These are phyloP conservation scores for Pseudolycoriella hygida DNA, from an alignment of 2,888 invertebrate species.

Conservation along the genomic window DNA sequence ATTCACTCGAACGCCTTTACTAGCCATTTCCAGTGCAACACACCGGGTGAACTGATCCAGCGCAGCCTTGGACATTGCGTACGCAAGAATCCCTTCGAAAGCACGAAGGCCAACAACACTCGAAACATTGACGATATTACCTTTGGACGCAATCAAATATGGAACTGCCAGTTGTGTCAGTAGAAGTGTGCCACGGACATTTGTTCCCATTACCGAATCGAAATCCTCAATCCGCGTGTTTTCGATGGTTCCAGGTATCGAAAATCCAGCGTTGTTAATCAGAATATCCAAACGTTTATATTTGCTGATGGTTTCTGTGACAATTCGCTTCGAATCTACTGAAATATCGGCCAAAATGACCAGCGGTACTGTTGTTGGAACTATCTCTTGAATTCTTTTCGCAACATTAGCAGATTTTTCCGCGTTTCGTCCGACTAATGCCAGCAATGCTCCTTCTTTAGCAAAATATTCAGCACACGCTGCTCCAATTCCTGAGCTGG, in stretches of 20 bases:
- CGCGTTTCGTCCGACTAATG: not conserved
- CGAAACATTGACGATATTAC: constrained; percentile 83
- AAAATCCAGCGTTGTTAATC: constrained; percentile 73
- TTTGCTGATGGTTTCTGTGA: constrained; percentile 52
- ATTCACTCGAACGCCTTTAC: constrained; percentile 69
- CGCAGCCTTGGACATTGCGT: constrained; percentile 84
- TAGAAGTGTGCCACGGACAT: constrained; percentile 59
- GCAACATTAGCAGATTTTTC: not conserved
- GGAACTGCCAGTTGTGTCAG: constrained; percentile 73
- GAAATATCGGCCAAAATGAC: constrained; percentile 1
- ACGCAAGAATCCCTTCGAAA: constrained; percentile 73
- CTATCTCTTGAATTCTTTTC: not conserved
- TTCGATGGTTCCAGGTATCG: constrained; percentile 66
- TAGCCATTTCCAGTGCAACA: constrained; percentile 64
- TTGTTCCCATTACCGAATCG: constrained; percentile 73
- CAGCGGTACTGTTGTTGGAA: not conserved
- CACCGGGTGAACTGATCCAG: constrained; percentile 89
- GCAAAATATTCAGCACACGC: no score
- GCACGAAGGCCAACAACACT: constrained; percentile 79
- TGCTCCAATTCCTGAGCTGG: no score
- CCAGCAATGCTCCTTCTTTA: constrained; percentile 14
- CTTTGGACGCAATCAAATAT: constrained; percentile 58
- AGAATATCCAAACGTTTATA: constrained; percentile 67
- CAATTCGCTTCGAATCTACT: constrained; percentile 24
- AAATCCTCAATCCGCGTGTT: constrained; percentile 64